A percentile compares a stretch with the other conserved stretches of the same genome.
Evolutionary conservation across 2,888 invertebrate genomes (phyloP).

Genomic region (Anoncus sp.): DNA sequence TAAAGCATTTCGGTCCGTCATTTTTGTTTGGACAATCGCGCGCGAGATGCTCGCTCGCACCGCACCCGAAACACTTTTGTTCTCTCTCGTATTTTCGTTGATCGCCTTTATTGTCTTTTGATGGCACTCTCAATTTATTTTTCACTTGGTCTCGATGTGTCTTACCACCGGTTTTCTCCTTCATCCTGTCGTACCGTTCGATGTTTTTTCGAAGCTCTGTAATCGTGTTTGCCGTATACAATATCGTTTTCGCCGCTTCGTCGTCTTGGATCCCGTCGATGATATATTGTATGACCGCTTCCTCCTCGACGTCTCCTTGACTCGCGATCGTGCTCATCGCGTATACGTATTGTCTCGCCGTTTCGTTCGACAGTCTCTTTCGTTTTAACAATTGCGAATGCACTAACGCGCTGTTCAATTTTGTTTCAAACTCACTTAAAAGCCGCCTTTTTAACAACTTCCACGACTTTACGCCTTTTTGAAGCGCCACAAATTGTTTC

Average conservation of each 20-base stretch:
- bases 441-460: slow-evolving; percentile 50
- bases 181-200: slow-evolving; percentile 24
- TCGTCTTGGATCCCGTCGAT: slow-evolving; percentile 55
- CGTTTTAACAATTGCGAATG: slow-evolving; percentile 44
- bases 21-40: slow-evolving; percentile 18
- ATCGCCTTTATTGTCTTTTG: slow-evolving; percentile 9
- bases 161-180: neutral
- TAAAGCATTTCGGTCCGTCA: slow-evolving; percentile 45
- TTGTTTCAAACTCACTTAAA: slow-evolving; percentile 49
- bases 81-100: too few species aligned
- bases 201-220: slow-evolving; percentile 46
- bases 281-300: slow-evolving; percentile 51
- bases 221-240: slow-evolving; percentile 46
- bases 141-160: too few species aligned
- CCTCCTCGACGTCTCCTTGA: slow-evolving; percentile 52
- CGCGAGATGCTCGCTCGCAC: slow-evolving; percentile 20
- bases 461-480: slow-evolving; percentile 42
- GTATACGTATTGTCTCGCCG: slow-evolving; percentile 60
- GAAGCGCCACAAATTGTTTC: slow-evolving; percentile 57
- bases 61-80: slow-evolving; percentile 18
- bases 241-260: slow-evolving; percentile 40
- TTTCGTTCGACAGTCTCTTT: slow-evolving; percentile 43
- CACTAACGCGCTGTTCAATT: slow-evolving; percentile 51
- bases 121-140: neutral
- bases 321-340: slow-evolving; percentile 59